Evolutionary conservation across 2,797 vertebrate genomes (phyloP).

Genomic region (Bothrops alternatus): DNA sequence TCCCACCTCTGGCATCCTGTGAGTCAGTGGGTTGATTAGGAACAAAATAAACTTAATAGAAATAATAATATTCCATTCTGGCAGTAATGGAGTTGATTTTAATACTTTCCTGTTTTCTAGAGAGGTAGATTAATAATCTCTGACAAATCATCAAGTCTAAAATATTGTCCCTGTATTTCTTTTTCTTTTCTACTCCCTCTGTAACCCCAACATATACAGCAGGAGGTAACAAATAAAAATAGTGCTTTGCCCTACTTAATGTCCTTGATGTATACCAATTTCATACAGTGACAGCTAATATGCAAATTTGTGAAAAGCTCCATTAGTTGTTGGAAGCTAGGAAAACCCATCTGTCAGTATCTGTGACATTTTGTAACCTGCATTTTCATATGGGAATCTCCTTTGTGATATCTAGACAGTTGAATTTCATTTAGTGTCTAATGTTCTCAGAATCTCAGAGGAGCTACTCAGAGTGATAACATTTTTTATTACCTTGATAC

Average conservation of each 20-base stretch:
- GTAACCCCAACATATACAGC: neutral
- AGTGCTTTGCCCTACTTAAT: conserved; percentile 60
- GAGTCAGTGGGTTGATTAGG: neutral
- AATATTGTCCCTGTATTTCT: neutral
- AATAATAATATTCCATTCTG: conserved; percentile 39
- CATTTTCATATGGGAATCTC: conserved; percentile 65
- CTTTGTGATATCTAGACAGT: conserved; percentile 72
- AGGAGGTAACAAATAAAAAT: conserved; percentile 37
- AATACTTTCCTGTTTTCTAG: conserved; percentile 28
- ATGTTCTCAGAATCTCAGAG: conserved; percentile 54
- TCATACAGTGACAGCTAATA: conserved; percentile 65
- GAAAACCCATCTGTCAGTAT: conserved; percentile 76
- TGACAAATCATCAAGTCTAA: accelerated
- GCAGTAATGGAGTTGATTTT: conserved; percentile 10
- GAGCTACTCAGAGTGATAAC: conserved; percentile 28
- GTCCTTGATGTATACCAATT: conserved; percentile 73
- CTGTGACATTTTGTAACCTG: conserved; percentile 66
- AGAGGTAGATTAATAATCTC: conserved; percentile 28
- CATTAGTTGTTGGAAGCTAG: conserved; percentile 73
- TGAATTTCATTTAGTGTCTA: conserved; percentile 47
- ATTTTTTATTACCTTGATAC: conserved; percentile 16
- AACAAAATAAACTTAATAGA: conserved; percentile 12
- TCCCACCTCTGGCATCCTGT: neutral
- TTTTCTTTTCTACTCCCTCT: neutral
- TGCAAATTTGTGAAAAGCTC: conserved; percentile 75